These are phyloP conservation scores for Ivindomyrus marchei DNA, from an alignment of 2,113 vertebrate genomes.

Conservation along the genomic window DNA sequence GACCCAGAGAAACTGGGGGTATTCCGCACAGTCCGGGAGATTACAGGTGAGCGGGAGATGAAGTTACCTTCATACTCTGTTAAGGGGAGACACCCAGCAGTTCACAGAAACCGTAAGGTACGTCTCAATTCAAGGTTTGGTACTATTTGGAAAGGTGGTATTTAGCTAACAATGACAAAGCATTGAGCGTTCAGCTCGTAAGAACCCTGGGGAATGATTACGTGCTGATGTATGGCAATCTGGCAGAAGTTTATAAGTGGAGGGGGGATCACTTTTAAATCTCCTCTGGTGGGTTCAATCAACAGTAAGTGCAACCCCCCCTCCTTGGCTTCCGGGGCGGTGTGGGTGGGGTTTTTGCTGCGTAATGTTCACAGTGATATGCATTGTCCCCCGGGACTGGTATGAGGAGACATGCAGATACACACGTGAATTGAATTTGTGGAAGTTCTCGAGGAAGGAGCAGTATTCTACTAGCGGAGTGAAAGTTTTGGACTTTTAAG, in stretches of 20 bases:
- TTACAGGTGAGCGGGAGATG: slow-evolving; percentile 75
- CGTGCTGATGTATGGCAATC: neutral
- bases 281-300: neutral
- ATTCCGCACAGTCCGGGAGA: slow-evolving; percentile 89
- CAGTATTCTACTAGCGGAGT: neutral
- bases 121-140: neutral
- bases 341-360: neutral
- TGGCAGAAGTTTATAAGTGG: neutral
- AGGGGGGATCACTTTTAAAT: neutral
- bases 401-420: neutral
- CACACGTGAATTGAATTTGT: neutral
- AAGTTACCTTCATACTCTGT: neutral
- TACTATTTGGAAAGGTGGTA: neutral
- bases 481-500: neutral
- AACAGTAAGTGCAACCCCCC: neutral
- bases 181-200: neutral
- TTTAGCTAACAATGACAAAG: neutral
- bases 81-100: neutral
- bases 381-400: neutral
- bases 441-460: neutral
- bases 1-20: slow-evolving; percentile 87
- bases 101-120: neutral
- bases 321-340: neutral
- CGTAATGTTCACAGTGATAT: neutral
- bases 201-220: neutral